Evolutionary conservation across 2,113 vertebrate species (phyloP).

Genomic region (Ahaetulla prasina): DNA sequence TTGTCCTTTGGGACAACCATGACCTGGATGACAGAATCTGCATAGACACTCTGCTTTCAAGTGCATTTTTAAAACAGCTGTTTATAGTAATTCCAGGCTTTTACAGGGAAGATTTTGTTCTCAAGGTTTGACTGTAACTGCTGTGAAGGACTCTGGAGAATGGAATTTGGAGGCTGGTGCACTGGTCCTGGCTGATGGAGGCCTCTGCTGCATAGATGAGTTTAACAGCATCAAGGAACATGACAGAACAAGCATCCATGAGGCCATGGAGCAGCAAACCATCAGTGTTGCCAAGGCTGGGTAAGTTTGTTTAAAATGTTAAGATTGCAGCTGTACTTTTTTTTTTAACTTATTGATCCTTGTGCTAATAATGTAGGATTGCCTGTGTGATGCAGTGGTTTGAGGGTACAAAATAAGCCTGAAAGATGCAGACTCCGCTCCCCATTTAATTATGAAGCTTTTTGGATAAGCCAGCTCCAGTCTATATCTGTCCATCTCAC

Average conservation of each 20-base stretch:
- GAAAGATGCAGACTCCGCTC: background rate
- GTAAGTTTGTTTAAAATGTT: conserved; percentile 61
- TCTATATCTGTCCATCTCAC: background rate
- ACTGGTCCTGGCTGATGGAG: conserved; percentile 89
- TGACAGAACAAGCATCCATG: conserved; percentile 94
- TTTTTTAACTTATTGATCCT: background rate
- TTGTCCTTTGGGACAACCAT: no score
- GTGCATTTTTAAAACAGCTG: background rate
- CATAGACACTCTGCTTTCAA: background rate
- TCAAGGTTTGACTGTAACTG: conserved; percentile 78
- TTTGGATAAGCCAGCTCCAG: background rate
- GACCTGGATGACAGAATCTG: no score
- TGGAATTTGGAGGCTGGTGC: conserved; percentile 85
- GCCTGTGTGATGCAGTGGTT: background rate
- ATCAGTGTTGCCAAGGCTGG: conserved; percentile 97
- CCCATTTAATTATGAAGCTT: background rate
- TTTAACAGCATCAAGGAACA: conserved; percentile 97
- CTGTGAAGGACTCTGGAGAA: conserved; percentile 79
- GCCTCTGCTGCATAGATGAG: conserved; percentile 96
- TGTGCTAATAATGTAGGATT: background rate
- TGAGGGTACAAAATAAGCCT: background rate
- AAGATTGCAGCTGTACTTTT: background rate
- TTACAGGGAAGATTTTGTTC: conserved; percentile 22
- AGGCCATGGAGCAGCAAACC: conserved; percentile 97
- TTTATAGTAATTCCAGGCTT: background rate